A percentile compares a stretch with the other conserved stretches of the same genome.
These are phyloP conservation scores for Noctua fimbriata DNA, from an alignment of 2,888 invertebrate species.

Conservation along the genomic window DNA sequence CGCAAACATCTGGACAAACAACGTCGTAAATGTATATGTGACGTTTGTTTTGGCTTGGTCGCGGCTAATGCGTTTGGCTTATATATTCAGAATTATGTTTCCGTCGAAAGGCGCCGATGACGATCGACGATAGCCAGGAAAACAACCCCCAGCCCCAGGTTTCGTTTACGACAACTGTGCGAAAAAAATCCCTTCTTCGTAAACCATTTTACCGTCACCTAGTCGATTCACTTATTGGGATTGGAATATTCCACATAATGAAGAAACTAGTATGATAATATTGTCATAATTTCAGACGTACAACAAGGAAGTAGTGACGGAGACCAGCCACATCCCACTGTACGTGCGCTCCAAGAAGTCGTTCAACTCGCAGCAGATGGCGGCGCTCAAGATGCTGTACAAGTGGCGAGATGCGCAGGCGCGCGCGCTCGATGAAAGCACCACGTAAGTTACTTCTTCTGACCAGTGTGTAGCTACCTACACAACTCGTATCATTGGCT, in stretches of 20 bases:
- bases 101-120: constrained; percentile 5
- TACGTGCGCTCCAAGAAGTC: constrained; percentile 94
- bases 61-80: neutral
- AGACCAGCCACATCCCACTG: constrained; percentile 93
- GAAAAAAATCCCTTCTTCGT: neutral
- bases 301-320: constrained; percentile 93
- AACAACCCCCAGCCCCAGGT: neutral
- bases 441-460: constrained; percentile 88
- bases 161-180: neutral
- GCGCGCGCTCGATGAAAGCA: constrained; percentile 97
- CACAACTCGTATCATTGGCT: neutral
- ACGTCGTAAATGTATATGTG: constrained; percentile 36
- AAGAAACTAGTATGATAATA: neutral
- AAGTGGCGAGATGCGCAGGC: constrained; percentile 97
- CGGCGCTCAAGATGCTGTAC: constrained; percentile 95
- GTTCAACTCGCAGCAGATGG: constrained; percentile 96
- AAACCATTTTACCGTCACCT: neutral
- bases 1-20: constrained; percentile 34
- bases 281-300: constrained; percentile 91
- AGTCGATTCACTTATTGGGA: neutral
- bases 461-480: neutral
- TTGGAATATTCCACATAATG: neutral
- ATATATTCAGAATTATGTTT: constrained; percentile 4
- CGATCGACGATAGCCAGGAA: neutral
- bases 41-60: constrained; percentile 32